Evolutionary conservation across 2,797 vertebrate species (phyloP), one percentile per base, ranked within the genome.

Genomic region (Bryconaethiops microstoma): DNA sequence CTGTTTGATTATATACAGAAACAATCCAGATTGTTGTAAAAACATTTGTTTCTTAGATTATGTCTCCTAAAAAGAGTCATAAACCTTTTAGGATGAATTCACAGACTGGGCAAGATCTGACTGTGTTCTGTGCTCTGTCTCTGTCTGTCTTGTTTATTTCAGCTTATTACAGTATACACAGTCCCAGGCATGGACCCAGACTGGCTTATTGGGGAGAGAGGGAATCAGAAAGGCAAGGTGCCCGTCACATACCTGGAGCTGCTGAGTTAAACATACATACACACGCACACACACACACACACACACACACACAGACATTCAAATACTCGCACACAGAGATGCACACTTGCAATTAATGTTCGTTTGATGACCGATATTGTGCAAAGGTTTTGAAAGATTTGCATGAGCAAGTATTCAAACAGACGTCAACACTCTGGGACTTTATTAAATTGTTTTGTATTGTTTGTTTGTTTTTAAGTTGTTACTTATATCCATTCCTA

Each of bases 151-250:
- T 5, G 35, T 12, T 68, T 76, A 63, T 64, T 76, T 3, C 90
- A 99, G 98, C 93, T 99, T 65, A 97, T 99, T 87, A 98, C 96
- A 0, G 98, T 99, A 76, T 96, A 99, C 94, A 99, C 97, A 14
- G 93, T 99, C 74, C 98, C 97, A 2, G 98, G 98, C 82, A 99
- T 99, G 98, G 97, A 99, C 80, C 97, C 98, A 0, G 98, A 99
- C 87, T 99, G 98, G 98, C 93, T 99, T 84, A 85, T 99, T 14
- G 98, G 97, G 74, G 96, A 99, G 88, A 91, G 96, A 55, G 97
- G 97, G 14, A 99, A 99, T 83, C 93, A 97, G 90, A 99, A 99
- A 79, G 98, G 98, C 78, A 99, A 97, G 87, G 97, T 99, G 64
- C 98, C 98, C 0, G 97, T 99, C 85, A 99, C 98, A 84, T 99